phyloP scores from a whole-genome alignment of 35 echinoderm and acorn worm genomes.

The Anneissia japonica region DNA sequence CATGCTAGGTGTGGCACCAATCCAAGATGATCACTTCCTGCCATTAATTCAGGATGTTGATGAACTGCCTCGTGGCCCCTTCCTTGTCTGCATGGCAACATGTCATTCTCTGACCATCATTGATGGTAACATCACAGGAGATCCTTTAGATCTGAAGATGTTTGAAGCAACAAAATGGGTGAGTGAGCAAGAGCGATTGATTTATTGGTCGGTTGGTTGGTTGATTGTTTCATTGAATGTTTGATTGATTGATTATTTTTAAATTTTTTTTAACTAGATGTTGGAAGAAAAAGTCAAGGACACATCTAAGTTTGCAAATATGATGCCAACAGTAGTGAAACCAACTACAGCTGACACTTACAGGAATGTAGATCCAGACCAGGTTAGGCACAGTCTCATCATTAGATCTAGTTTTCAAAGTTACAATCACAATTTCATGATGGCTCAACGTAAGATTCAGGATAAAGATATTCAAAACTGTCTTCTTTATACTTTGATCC shows the following conservation, averaged over 20 bases:
- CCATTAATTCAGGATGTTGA: slow-evolving; percentile 59
- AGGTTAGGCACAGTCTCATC: background rate
- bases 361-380: background rate
- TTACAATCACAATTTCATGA: background rate
- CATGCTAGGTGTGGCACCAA: slow-evolving; percentile 84
- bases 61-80: slow-evolving; percentile 65
- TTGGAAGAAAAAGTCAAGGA: background rate
- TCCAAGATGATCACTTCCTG: slow-evolving; percentile 68
- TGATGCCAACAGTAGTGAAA: background rate
- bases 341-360: background rate
- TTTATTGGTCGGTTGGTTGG: too few species aligned
- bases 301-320: background rate
- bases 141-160: slow-evolving; percentile 96
- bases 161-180: slow-evolving; percentile 97
- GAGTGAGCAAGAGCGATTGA: background rate
- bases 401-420: background rate
- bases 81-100: slow-evolving; percentile 91
- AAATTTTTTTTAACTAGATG: background rate
- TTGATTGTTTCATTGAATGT: too few species aligned
- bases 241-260: background rate
- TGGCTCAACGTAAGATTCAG: background rate
- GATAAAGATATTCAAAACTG: background rate
- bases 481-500: background rate
- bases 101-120: slow-evolving; percentile 89
- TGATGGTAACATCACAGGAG: slow-evolving; percentile 72